Conservation (phyloP, 2,888 invertebrate species). For the Patella caerulea region DNA sequence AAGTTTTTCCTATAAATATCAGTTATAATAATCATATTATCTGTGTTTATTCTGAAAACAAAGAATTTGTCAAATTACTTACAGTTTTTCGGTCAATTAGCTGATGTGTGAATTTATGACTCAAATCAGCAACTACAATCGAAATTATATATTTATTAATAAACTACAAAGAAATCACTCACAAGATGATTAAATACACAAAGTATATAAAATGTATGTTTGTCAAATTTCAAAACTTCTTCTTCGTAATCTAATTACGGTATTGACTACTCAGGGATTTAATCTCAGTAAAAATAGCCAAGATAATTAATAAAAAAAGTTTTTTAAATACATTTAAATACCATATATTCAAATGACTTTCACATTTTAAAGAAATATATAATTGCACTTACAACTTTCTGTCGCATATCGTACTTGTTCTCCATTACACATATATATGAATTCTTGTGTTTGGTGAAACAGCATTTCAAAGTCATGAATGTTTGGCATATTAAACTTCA, state of each 20-base stretch:
- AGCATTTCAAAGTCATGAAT: slow-evolving; percentile 74
- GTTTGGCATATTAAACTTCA: slow-evolving; percentile 69
- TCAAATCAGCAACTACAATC: slow-evolving; percentile 87
- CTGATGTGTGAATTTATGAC: slow-evolving; percentile 85
- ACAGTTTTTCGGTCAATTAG: slow-evolving; percentile 82
- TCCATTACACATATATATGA: slow-evolving; percentile 87
- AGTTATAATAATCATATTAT: neutral
- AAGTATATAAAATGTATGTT: neutral
- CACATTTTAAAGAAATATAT: no score
- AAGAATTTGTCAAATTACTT: slow-evolving; percentile 22
- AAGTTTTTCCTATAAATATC: neutral
- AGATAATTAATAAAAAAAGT: no score
- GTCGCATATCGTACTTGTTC: slow-evolving; percentile 91
- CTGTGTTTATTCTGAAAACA: no score
- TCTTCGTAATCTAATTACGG: neutral
- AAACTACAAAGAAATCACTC: neutral
- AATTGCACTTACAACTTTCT: slow-evolving; percentile 82
- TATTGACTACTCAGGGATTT: no score
- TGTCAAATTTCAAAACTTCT: neutral
- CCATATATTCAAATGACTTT: no score
- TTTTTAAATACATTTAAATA: no score
- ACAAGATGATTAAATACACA: neutral
- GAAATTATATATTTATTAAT: slow-evolving; percentile 17
- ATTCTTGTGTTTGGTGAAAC: slow-evolving; percentile 86
- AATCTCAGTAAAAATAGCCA: no score